Evolutionary conservation across 2,113 vertebrate species (phyloP), one percentile per base, ranked within the genome.

Genomic region (Syngnathoides biaculeatus): DNA sequence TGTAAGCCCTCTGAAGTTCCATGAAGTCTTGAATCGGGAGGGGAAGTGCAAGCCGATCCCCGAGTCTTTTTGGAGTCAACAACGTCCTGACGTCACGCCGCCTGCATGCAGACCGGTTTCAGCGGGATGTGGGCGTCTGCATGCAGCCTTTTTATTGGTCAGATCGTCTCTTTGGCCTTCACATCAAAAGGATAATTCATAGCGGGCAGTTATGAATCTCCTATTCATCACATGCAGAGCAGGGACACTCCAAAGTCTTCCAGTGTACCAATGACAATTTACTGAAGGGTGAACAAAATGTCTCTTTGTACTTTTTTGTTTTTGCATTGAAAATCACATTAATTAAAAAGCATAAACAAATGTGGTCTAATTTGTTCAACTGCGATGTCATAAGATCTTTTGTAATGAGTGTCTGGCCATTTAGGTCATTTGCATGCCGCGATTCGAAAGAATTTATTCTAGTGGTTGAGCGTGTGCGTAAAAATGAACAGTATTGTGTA

Each of bases 1-100:
- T 45, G 65, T 71, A 78, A 81, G 64, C 75, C 78, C 68, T 85
- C 70, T 86, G 80, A 80, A 73, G 81, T 88, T 72, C 86, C 79
- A 78, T 79, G 84, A 90, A 86, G 78, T 47, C 79, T 64, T 67
- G 38, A 42, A 68, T 69, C 65, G 47, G 69, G 66, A 64, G 65
- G 62, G 53, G 69, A 30, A 45, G 50, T 73, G 79, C 55, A 84
- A 86, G 67, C 56, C 19, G 69, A 83, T 74, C 69, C 40, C 22
- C 42, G 9, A 19, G 4, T 58, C 59, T 55, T 66, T 55, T 79
- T 66, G 57, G 42, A 64, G 70, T 75, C 75, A 78, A 69, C 73
- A 73, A 71, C 0, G 6, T 65, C 30, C 38, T 80, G 66, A 72
- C 45, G 56, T 76, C 64, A 81, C 60, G 42, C 19, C 1, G 2